Evolutionary conservation across 2,888 invertebrate genomes (phyloP).

Genomic region (Acleris sparsana): DNA sequence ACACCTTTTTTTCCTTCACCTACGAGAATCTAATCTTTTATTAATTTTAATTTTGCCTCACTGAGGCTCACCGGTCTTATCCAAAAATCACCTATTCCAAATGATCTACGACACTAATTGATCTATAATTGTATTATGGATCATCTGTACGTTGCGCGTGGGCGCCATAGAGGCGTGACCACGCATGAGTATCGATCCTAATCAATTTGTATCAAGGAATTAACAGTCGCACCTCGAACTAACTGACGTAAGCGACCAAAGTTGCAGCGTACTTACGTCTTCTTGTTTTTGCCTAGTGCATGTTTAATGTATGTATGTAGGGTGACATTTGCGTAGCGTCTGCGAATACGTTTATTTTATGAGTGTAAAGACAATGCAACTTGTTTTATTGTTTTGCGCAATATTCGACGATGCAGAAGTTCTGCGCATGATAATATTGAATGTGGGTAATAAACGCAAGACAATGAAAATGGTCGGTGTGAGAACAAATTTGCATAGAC

Average conservation of each 20-base stretch:
- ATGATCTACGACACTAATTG: slow-evolving; percentile 42
- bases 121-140: slow-evolving; percentile 80
- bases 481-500: too few relatives aligned
- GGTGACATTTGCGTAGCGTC: slow-evolving; percentile 35
- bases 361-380: not conserved
- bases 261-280: slow-evolving; percentile 11
- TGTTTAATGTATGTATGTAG: slow-evolving; percentile 32
- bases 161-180: slow-evolving; percentile 78
- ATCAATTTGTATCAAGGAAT: slow-evolving; percentile 72
- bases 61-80: slow-evolving; percentile 41
- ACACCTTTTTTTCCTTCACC: too few relatives aligned
- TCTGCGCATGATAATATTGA: not conserved
- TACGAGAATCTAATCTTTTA: too few relatives aligned
- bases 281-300: slow-evolving; percentile 41
- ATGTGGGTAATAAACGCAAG: too few relatives aligned
- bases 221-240: slow-evolving; percentile 60
- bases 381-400: not conserved
- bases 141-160: slow-evolving; percentile 75
- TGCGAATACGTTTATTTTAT: not conserved
- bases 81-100: slow-evolving; percentile 9
- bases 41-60: too few relatives aligned
- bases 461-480: too few relatives aligned
- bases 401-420: not conserved
- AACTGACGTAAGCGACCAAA: slow-evolving; percentile 50
- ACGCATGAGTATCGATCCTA: slow-evolving; percentile 74